Evolutionary conservation across 2,888 invertebrate genomes (phyloP).

Genomic region (Sphecodes monilicornis): DNA sequence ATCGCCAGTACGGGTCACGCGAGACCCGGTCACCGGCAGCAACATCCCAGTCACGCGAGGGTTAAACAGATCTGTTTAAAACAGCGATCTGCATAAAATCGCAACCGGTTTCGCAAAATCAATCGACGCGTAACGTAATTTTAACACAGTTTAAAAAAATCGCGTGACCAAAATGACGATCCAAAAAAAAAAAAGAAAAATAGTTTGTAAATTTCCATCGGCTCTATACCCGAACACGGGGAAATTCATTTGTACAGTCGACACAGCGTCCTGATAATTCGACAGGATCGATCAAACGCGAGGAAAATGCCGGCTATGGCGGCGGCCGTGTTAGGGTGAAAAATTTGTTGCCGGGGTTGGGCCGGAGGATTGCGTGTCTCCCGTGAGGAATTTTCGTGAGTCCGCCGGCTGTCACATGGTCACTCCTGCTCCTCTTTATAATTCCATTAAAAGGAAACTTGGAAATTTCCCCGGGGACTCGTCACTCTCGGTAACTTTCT

Average conservation of each 20-base stretch:
- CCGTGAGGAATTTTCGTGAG: slow-evolving; percentile 57
- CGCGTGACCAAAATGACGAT: not conserved
- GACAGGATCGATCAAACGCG: slow-evolving; percentile 3
- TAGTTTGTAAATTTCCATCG: not conserved
- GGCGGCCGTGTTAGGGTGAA: slow-evolving; percentile 34
- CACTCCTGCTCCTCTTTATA: slow-evolving; percentile 76
- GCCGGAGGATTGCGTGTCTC: slow-evolving; percentile 19
- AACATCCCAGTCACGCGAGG: not conserved
- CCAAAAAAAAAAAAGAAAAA: not conserved
- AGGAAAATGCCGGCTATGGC: not conserved
- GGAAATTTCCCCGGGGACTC: slow-evolving; percentile 78
- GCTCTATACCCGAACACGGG: not conserved
- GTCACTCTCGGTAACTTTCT: slow-evolving; percentile 76
- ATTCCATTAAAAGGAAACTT: slow-evolving; percentile 80
- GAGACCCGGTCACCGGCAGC: not conserved
- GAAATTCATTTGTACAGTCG: not conserved
- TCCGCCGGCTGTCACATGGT: slow-evolving; percentile 68
- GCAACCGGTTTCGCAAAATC: not conserved
- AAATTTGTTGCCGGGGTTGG: slow-evolving; percentile 29
- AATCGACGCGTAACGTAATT: not conserved
- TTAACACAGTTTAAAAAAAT: not conserved
- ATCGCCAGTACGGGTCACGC: not conserved
- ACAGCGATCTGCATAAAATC: no score
- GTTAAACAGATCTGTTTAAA: no score
- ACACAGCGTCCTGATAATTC: not conserved